phyloP scores from a whole-genome alignment of 2,888 invertebrate species.

The Drosophila kambysellisi region DNA sequence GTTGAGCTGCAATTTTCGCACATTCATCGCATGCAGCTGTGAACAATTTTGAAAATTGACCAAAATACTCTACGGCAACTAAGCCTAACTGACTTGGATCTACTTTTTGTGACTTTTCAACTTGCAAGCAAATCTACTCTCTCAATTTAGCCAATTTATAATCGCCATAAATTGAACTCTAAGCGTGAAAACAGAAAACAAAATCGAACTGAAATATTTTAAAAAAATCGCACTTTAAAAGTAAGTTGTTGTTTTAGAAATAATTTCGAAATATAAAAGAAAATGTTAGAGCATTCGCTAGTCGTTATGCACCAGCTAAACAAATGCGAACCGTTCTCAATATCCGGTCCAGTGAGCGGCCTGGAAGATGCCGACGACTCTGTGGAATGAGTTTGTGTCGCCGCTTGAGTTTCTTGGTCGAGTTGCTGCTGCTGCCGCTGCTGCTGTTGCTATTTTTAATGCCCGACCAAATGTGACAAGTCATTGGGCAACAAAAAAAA shows the following conservation, averaged over 20 bases:
- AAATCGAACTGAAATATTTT: not conserved
- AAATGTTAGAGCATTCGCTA: slow-evolving; percentile 24
- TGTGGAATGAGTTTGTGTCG: slow-evolving; percentile 1
- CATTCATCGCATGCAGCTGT: slow-evolving; percentile 70
- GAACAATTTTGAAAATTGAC: slow-evolving; percentile 55
- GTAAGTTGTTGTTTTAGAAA: not conserved
- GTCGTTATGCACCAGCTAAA: slow-evolving; percentile 15
- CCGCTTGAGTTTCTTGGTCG: slow-evolving; percentile 15
- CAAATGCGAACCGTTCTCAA: slow-evolving; percentile 23
- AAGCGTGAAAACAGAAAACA: not conserved
- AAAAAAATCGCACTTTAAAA: not conserved
- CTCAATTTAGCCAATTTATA: not conserved
- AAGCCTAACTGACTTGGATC: slow-evolving; percentile 12
- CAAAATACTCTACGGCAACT: slow-evolving; percentile 8
- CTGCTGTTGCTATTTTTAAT: slow-evolving; percentile 47
- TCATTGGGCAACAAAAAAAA: slow-evolving; percentile 82
- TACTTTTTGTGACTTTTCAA: not conserved
- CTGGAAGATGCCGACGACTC: slow-evolving; percentile 32
- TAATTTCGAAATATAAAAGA: not conserved
- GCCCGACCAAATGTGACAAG: slow-evolving; percentile 75
- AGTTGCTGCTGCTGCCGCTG: slow-evolving; percentile 17
- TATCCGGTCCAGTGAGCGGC: slow-evolving; percentile 63
- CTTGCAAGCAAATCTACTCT: not conserved
- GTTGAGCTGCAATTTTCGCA: slow-evolving; percentile 50
- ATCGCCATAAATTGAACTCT: not conserved